A percentile compares a stretch with the other conserved stretches of the same genome.
These are phyloP conservation scores for Colletes collaris DNA, from an alignment of 2,888 invertebrate genomes.

Conservation along the genomic window DNA sequence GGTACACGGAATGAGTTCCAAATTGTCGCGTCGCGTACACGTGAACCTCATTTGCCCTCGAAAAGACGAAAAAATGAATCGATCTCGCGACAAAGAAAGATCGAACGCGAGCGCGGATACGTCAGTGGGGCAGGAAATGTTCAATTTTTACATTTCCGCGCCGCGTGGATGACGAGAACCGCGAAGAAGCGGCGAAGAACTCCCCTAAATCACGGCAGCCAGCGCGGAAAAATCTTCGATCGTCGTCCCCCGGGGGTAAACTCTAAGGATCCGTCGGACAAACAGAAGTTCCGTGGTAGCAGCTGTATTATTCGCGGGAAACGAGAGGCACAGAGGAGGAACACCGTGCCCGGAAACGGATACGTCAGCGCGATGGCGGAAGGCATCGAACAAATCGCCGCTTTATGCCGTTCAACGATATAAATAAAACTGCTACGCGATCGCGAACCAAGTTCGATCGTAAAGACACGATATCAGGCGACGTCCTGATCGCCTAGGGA, in stretches of 20 bases:
- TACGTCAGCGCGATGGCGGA: conserved; percentile 34
- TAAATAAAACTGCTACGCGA: conserved; percentile 58
- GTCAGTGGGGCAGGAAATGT: no score
- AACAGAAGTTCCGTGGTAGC: conserved; percentile 22
- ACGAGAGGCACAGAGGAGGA: conserved; percentile 2
- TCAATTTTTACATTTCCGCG: no score
- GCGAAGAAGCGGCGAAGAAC: neutral
- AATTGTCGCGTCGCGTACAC: conserved; percentile 24
- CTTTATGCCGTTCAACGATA: conserved; percentile 39
- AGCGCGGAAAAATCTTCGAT: conserved; percentile 24
- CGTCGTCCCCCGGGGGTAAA: neutral
- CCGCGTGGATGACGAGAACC: neutral
- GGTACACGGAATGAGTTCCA: conserved; percentile 42
- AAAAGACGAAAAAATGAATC: conserved; percentile 16
- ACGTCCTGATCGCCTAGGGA: neutral
- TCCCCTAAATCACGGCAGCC: conserved; percentile 22
- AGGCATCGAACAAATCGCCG: conserved; percentile 44
- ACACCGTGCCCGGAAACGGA: conserved; percentile 25
- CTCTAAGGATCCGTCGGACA: conserved; percentile 16
- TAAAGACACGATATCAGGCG: conserved; percentile 33
- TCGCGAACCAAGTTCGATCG: conserved; percentile 47
- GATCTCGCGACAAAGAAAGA: neutral
- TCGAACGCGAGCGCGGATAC: no score
- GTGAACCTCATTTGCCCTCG: conserved; percentile 32
- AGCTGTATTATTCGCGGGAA: conserved; percentile 49